These are phyloP conservation scores for Cheilosia grossa DNA, from an alignment of 2,888 invertebrate genomes.

Conservation along the genomic window DNA sequence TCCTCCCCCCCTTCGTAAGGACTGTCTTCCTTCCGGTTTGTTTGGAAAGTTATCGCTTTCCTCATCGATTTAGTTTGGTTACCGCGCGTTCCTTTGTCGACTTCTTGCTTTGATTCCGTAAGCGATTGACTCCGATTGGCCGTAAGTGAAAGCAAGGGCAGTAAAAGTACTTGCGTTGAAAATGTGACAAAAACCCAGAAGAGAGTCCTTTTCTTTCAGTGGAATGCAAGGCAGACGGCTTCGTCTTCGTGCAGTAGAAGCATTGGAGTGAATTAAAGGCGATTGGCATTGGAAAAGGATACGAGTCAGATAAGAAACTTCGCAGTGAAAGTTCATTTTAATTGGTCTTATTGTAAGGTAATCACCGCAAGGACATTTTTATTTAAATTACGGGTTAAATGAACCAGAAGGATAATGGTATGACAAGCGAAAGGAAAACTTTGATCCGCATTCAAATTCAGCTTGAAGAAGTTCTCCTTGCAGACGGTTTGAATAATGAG, in stretches of 20 bases:
- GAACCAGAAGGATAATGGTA: constrained; percentile 50
- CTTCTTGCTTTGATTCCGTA: constrained; percentile 45
- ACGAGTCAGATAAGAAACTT: constrained; percentile 55
- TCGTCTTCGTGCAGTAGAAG: neutral
- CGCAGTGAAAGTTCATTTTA: constrained; percentile 70
- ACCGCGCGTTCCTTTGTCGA: constrained; percentile 37
- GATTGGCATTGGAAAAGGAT: constrained; percentile 45
- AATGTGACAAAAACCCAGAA: constrained; percentile 49
- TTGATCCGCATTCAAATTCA: constrained; percentile 56
- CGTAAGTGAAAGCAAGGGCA: constrained; percentile 48
- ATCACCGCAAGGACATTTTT: constrained; percentile 73
- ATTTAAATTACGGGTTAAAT: constrained; percentile 72
- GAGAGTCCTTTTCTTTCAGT: constrained; percentile 5
- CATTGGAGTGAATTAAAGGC: constrained; percentile 39
- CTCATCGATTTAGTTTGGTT: constrained; percentile 64
- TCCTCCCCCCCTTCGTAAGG: neutral
- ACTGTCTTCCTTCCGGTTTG: constrained; percentile 49
- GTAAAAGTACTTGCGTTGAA: constrained; percentile 28
- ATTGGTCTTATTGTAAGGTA: constrained; percentile 76
- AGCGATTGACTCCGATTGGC: constrained; percentile 56
- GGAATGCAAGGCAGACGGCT: neutral
- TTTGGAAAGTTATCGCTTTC: constrained; percentile 60
- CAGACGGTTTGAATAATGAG: constrained; percentile 48
- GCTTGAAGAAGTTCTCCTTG: constrained; percentile 36
- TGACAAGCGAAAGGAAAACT: constrained; percentile 42